These are phyloP conservation scores for Venustoraphidia nigricollis DNA, from an alignment of 2,888 invertebrate genomes.

Conservation along the genomic window DNA sequence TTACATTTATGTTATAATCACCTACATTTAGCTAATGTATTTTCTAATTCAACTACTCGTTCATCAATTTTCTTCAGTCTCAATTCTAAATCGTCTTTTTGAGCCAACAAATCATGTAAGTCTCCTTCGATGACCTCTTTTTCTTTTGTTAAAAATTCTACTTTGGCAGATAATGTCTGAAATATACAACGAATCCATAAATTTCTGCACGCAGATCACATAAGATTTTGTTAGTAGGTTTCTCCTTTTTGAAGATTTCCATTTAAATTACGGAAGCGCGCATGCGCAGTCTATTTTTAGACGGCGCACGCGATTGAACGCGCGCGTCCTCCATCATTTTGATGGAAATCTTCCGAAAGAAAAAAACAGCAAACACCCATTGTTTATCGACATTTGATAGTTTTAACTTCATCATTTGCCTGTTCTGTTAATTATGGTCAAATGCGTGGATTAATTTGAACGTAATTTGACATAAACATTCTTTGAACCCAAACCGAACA, in stretches of 20 bases:
- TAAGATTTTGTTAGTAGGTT: background rate
- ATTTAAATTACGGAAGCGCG: background rate
- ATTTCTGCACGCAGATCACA: background rate
- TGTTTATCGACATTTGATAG: too few species aligned
- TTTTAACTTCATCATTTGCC: too few species aligned
- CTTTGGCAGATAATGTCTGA: constrained; percentile 45
- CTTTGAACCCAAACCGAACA: too few species aligned
- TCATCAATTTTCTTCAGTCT: constrained; percentile 36
- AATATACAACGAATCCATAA: constrained; percentile 8
- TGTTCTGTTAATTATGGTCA: too few species aligned
- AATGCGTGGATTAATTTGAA: too few species aligned
- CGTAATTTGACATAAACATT: too few species aligned
- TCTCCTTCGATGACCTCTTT: constrained; percentile 47
- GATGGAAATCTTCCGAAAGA: too few species aligned
- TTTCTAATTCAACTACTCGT: constrained; percentile 29
- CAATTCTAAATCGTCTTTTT: constrained; percentile 48
- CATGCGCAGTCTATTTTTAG: too few species aligned
- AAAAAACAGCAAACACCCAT: too few species aligned
- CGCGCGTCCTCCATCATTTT: too few species aligned
- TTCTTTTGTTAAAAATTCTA: constrained; percentile 44
- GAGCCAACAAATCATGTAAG: constrained; percentile 46
- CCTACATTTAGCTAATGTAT: constrained; percentile 29
- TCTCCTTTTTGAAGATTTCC: constrained; percentile 1
- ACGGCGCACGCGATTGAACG: too few species aligned
- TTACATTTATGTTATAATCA: constrained; percentile 8